Conservation (phyloP, 2,888 invertebrate genomes). For the Ommatoiulus sabulosus region DNA sequence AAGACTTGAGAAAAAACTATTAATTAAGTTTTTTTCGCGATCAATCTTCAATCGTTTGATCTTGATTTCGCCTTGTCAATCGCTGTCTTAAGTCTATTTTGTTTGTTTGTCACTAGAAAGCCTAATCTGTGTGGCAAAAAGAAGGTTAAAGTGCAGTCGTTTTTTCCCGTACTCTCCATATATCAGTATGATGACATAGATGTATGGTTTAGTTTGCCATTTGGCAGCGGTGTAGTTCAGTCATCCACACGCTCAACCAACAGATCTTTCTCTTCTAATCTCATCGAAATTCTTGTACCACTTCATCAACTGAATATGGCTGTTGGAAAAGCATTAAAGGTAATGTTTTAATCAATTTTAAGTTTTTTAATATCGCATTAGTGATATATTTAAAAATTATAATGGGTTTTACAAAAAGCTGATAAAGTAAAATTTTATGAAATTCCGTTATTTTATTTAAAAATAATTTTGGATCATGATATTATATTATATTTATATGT, state of each 20-base stretch:
- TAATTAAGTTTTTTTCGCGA: background rate
- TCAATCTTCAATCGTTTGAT: slow-evolving; percentile 5
- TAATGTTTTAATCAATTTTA: background rate
- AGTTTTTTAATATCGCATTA: too few relatives aligned
- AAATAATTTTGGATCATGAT: too few relatives aligned
- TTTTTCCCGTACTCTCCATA: background rate
- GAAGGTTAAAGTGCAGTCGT: background rate
- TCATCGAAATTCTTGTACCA: background rate
- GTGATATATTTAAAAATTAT: too few relatives aligned
- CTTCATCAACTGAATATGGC: background rate
- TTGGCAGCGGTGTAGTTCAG: slow-evolving; percentile 6
- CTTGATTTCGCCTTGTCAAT: slow-evolving; percentile 15
- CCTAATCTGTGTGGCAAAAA: background rate
- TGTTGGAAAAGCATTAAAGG: background rate
- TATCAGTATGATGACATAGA: slow-evolving; percentile 2
- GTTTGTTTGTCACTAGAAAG: background rate
- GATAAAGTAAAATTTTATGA: too few relatives aligned
- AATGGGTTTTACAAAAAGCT: too few relatives aligned
- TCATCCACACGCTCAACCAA: background rate
- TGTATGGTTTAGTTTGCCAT: background rate
- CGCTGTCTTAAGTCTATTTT: background rate
- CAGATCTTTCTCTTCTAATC: background rate
- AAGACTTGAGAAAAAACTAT: background rate
- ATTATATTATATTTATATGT: too few relatives aligned
- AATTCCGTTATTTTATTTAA: too few relatives aligned